phyloP scores from a whole-genome alignment of 1,140 invertebrate genomes.

The Probaryconus sp. region DNA sequence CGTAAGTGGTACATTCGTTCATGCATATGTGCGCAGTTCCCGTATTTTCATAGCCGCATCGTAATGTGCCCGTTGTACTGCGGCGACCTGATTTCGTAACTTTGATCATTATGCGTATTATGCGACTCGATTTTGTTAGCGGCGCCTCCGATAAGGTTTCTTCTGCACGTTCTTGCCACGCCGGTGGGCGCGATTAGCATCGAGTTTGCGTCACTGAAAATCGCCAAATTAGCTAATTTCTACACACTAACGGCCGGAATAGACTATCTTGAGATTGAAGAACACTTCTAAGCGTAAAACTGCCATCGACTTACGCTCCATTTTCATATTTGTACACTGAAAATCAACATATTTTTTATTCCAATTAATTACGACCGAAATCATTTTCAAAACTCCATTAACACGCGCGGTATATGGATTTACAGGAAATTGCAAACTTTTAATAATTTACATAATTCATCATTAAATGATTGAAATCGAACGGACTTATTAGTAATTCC shows the following conservation, averaged over 20 bases:
- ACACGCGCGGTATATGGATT: no score
- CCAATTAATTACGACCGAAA: no score
- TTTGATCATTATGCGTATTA: slow-evolving; percentile 50
- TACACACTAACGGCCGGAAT: slow-evolving; percentile 76
- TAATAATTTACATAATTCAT: no score
- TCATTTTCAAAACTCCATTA: no score
- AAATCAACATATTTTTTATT: no score
- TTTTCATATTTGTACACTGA: no score
- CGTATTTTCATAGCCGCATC: slow-evolving; percentile 54
- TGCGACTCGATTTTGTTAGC: slow-evolving; percentile 19
- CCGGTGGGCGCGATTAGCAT: slow-evolving; percentile 26
- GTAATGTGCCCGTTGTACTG: slow-evolving; percentile 53
- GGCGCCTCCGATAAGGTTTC: slow-evolving; percentile 15
- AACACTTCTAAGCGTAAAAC: slow-evolving; percentile 65
- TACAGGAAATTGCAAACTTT: no score
- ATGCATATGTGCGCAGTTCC: slow-evolving; percentile 55
- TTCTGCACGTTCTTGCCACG: slow-evolving; percentile 14
- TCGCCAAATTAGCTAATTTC: slow-evolving; percentile 70
- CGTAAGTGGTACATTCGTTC: slow-evolving; percentile 49
- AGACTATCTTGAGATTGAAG: slow-evolving; percentile 71
- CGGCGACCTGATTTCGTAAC: slow-evolving; percentile 48
- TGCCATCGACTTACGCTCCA: slow-evolving; percentile 51
- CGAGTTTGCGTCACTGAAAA: slow-evolving; percentile 56
- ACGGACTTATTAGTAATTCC: no score
- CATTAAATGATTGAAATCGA: no score